These are phyloP conservation scores for Leptonema lineaticorne DNA, from an alignment of 1,140 invertebrate genomes.

Conservation along the genomic window DNA sequence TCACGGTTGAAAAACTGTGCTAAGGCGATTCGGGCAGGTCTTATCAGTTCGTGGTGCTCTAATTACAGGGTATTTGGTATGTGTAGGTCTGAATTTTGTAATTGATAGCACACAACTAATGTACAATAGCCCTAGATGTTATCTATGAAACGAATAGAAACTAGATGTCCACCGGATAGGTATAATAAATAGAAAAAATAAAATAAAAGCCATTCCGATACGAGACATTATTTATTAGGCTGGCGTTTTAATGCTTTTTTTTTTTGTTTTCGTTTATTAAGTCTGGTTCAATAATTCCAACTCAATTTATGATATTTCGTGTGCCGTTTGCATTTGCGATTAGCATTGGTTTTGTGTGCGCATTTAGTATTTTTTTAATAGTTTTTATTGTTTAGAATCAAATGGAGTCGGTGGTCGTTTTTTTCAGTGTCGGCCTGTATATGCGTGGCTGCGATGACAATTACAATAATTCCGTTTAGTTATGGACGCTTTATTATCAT, in stretches of 20 bases:
- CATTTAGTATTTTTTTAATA: no score
- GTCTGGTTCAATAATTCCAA: no score
- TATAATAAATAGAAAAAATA: neutral
- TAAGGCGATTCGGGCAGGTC: slow-evolving; percentile 22
- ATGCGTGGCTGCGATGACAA: no score
- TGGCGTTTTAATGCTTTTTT: slow-evolving; percentile 16
- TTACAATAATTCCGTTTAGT: no score
- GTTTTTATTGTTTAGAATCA: no score
- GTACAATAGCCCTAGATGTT: slow-evolving; percentile 10
- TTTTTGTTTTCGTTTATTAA: no score
- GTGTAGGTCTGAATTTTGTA: slow-evolving; percentile 11
- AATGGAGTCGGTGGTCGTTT: no score
- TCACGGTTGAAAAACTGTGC: slow-evolving; percentile 19
- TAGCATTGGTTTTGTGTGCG: neutral
- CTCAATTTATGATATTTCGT: no score
- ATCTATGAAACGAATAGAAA: slow-evolving; percentile 5
- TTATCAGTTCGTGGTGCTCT: slow-evolving; percentile 26
- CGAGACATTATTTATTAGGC: slow-evolving; percentile 30
- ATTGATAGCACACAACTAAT: slow-evolving; percentile 34
- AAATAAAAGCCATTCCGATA: slow-evolving; percentile 25
- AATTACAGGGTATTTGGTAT: slow-evolving; percentile 26
- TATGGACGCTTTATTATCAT: no score
- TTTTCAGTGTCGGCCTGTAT: no score
- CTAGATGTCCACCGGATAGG: slow-evolving; percentile 25
- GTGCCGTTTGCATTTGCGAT: neutral